phyloP scores from a whole-genome alignment of 2,113 vertebrate genomes.

The Hiodon alosoides region DNA sequence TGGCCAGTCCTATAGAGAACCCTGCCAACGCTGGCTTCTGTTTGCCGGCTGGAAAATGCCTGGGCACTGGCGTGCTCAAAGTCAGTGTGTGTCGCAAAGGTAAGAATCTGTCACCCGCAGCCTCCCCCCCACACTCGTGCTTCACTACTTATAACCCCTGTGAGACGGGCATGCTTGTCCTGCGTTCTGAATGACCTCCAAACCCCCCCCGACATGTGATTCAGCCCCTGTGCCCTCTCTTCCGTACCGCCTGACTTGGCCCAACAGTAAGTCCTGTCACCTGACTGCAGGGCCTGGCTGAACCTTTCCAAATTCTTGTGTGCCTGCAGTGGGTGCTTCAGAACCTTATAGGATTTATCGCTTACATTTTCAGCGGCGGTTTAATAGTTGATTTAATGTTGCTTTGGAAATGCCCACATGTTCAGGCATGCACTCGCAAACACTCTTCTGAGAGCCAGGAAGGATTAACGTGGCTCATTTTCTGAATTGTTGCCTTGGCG shows the following conservation, averaged over 20 bases:
- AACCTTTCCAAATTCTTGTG: constrained; percentile 5
- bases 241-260: constrained; percentile 7
- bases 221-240: background rate
- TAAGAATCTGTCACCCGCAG: constrained; percentile 35
- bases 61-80: constrained; percentile 81
- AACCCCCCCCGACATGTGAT: background rate
- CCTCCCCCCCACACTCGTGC: background rate
- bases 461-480: background rate
- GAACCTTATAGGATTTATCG: background rate
- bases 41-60: constrained; percentile 69
- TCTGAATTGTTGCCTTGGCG: background rate
- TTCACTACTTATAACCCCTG: background rate
- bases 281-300: background rate
- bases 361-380: background rate
- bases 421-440: background rate
- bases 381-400: background rate
- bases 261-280: constrained; percentile 6
- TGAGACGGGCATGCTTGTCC: background rate
- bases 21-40: constrained; percentile 89
- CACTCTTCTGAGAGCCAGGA: background rate
- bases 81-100: constrained; percentile 85
- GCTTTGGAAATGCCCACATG: background rate
- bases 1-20: constrained; percentile 77
- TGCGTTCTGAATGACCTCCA: background rate
- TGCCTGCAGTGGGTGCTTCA: background rate